These are phyloP conservation scores for Boloria euphrosyne DNA, from an alignment of 2,888 invertebrate species.

Conservation along the genomic window DNA sequence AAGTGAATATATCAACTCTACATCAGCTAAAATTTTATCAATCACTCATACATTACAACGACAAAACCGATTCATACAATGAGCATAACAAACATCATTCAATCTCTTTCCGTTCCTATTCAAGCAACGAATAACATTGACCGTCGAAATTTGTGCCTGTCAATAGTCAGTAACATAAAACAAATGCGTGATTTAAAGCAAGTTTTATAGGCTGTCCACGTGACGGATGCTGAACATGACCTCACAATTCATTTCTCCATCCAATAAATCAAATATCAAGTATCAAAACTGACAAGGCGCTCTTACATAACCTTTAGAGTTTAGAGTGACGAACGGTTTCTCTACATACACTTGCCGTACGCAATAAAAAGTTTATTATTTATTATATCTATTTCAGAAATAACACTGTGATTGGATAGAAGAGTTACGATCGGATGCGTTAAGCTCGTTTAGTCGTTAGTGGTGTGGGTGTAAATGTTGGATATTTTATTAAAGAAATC, in stretches of 20 bases:
- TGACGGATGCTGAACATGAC: conserved; percentile 73
- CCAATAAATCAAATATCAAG: conserved; percentile 73
- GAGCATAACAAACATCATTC: conserved; percentile 10
- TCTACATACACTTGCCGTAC: conserved; percentile 67
- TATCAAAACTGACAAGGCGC: conserved; percentile 73
- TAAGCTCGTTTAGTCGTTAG: conserved; percentile 34
- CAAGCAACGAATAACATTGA: conserved; percentile 26
- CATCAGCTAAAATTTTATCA: no score
- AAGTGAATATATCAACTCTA: no score
- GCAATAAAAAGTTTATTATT: conserved; percentile 79
- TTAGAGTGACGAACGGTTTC: conserved; percentile 46
- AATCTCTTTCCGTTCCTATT: conserved; percentile 24
- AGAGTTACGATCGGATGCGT: conserved; percentile 49
- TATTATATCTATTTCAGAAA: conserved; percentile 75
- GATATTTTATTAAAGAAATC: conserved; percentile 9
- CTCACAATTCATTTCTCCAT: conserved; percentile 68
- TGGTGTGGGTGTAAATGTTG: conserved; percentile 19
- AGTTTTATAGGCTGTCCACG: conserved; percentile 66
- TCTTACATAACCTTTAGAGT: conserved; percentile 64
- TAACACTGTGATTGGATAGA: conserved; percentile 71
- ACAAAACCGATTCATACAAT: conserved; percentile 12
- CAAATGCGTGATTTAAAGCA: conserved; percentile 63
- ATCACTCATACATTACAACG: neutral
- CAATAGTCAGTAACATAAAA: conserved; percentile 55
- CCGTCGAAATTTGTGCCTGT: conserved; percentile 47